Base-by-base conservation (phyloP, 2,888 invertebrate species). In the Unio pictorum region DNA sequence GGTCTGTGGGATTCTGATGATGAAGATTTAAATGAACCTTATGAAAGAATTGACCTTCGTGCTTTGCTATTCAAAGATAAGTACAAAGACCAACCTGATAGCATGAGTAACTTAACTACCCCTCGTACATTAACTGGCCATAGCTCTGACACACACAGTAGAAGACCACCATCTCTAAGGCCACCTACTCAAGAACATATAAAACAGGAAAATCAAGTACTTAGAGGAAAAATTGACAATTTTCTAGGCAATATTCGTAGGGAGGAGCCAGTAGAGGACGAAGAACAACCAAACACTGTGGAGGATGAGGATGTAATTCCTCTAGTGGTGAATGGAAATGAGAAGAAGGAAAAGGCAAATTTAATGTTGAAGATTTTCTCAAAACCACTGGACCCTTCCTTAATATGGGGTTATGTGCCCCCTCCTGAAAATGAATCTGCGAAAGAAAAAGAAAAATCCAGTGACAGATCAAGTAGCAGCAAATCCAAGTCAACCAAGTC, bases 21-120 rank as follows among this genome's bases (percentile, higher is more conserved):
- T 55, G 79, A 79, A 56, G 83, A 83, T 72, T 83, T 83, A 64
- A 72, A 73, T 56, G 66, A 67, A 23, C 71, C 72, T 23, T 75
- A 75, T 30, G 83, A 84, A 23, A 79, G 77, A 63, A 76, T 84
- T 20, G 84, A 85, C 65, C 71, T 86, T 57, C 72, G 81, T 56
- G 82, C 81, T 20, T 64, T 84, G 61, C 73, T 85, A 23, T 84
- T 81, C 68, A 79, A 80, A 8, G 68, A 78, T 54, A 78, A 80
- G 64, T 74, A 69, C 28, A 69, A 59, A 68, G 69, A 66, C n/a
- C 73, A 75, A 18, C 20, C 77, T 58, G 75, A 79, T 57, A 72
- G 75, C 66, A 61, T 72, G 55, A 80, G 68, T 59, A 74, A 75
- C 45, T 64, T 62, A 18, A 72, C 60, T 30, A 81, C 76, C 18